Evolutionary conservation across 2,113 vertebrate genomes (phyloP).

Genomic region (Pangasianodon gigas): DNA sequence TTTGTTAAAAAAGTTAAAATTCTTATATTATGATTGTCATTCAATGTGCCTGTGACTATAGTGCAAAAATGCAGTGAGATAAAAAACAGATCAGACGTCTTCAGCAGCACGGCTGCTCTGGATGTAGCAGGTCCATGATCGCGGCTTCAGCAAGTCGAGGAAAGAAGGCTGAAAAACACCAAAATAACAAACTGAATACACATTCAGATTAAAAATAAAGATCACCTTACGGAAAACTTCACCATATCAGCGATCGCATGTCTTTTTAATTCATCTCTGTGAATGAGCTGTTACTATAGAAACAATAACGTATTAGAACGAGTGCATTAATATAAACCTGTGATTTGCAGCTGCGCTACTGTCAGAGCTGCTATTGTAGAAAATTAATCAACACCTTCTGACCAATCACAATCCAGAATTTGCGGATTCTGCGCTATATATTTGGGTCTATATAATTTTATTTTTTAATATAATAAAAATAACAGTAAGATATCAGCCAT

Average conservation of each 20-base stretch:
- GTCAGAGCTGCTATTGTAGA: too few relatives aligned
- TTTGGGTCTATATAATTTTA: too few relatives aligned
- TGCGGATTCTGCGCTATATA: too few relatives aligned
- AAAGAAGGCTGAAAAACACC: slow-evolving; percentile 77
- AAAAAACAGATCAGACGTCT: not conserved
- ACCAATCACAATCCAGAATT: too few relatives aligned
- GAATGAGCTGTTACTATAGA: not conserved
- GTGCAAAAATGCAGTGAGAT: not conserved
- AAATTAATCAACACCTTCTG: too few relatives aligned
- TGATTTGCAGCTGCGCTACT: too few relatives aligned
- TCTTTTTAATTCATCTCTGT: too few relatives aligned
- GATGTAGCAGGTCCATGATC: slow-evolving; percentile 85
- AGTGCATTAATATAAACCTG: not conserved
- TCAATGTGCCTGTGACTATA: not conserved
- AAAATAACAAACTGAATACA: not conserved
- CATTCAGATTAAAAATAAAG: not conserved
- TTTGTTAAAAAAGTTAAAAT: not conserved
- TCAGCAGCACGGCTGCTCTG: slow-evolving; percentile 44
- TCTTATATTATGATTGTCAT: not conserved
- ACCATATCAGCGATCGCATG: not conserved
- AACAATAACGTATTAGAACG: not conserved
- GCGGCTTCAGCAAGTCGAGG: slow-evolving; percentile 85
- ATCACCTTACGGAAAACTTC: not conserved
- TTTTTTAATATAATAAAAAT: not conserved
- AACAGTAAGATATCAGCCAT: not conserved